These are phyloP conservation scores for Phylloscopus trochilus DNA, from an alignment of 2,113 vertebrate species.

Conservation along the genomic window DNA sequence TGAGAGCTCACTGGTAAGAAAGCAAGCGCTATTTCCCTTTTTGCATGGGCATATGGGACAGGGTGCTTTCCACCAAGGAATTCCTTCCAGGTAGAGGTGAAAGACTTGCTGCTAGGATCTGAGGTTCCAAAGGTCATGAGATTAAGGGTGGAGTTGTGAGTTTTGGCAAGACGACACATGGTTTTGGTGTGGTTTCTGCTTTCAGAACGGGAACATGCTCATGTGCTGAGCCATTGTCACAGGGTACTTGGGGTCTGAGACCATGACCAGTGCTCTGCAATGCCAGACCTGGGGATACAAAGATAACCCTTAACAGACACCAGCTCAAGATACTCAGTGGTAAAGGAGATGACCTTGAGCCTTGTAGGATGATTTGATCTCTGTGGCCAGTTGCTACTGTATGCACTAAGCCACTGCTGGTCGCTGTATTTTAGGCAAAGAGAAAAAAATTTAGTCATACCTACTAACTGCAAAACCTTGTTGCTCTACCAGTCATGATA, in stretches of 20 bases:
- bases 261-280: neutral
- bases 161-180: neutral
- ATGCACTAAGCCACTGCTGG: neutral
- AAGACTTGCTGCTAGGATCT: neutral
- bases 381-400: neutral
- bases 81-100: neutral
- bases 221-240: neutral
- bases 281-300: neutral
- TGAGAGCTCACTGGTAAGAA: neutral
- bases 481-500: neutral
- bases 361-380: neutral
- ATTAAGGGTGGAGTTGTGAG: neutral
- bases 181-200: conserved; percentile 12
- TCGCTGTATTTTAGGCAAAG: neutral
- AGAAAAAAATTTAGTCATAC: neutral
- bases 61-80: neutral
- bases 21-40: neutral
- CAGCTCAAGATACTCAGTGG: neutral
- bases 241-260: neutral
- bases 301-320: neutral
- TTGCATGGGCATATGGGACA: neutral
- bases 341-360: neutral
- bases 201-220: neutral
- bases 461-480: neutral
- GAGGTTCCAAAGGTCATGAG: neutral